Evolutionary conservation across 1,140 invertebrate genomes (phyloP).

Genomic region (Coptotermes formosanus): DNA sequence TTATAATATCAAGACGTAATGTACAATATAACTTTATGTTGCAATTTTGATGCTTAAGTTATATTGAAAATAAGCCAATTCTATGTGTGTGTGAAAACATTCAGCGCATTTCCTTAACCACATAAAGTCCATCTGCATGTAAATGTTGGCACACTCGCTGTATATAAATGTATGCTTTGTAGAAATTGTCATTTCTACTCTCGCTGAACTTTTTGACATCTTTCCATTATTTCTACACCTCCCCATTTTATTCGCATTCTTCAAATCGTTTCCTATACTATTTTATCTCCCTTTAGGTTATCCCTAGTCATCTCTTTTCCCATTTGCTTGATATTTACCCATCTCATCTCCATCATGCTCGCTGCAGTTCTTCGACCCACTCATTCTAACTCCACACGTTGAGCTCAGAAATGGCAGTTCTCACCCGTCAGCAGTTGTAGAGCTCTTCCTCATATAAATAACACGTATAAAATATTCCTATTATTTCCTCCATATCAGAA

Average conservation of each 20-base stretch:
- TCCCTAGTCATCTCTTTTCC: neutral
- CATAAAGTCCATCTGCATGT: neutral
- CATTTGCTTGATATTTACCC: neutral
- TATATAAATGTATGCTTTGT: neutral
- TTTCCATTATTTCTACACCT: neutral
- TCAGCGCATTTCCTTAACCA: no score
- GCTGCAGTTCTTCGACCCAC: neutral
- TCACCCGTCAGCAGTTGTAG: neutral
- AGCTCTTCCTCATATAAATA: neutral
- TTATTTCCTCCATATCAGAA: neutral
- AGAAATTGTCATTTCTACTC: neutral
- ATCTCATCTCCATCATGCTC: neutral
- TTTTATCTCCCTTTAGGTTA: neutral
- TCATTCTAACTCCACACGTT: no score
- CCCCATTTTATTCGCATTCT: neutral
- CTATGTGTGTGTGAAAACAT: no score
- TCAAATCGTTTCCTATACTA: neutral
- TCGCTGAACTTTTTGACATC: neutral
- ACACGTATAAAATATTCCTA: neutral
- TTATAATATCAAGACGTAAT: no score
- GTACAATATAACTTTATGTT: no score
- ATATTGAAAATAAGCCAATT: no score
- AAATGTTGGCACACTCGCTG: neutral
- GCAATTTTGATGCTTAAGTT: no score
- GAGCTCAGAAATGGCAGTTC: neutral